Evolutionary conservation across 2,888 invertebrate genomes (phyloP), one percentile per base, ranked within the genome.

Genomic region (Chaitophorus viminalis): DNA sequence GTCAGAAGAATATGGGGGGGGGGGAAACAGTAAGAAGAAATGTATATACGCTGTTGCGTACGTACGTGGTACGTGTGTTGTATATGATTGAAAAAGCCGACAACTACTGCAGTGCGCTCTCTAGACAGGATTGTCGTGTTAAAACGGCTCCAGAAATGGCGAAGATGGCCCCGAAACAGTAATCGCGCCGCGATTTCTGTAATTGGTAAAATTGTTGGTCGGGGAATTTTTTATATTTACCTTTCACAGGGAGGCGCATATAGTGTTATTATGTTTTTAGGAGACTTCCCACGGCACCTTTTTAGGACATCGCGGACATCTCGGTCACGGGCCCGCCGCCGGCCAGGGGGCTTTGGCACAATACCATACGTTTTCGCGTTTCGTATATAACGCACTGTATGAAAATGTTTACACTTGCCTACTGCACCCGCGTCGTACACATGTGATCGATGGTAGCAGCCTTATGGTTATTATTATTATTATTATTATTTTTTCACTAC

Each of bases 41-140:
- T 54, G 14, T 46, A 11, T 46, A 46, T 11, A 46, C 46, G 14
- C 14, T 46, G 46, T 3, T 14, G 14, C 46, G 14, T 46, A 46
- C 46, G 46, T 39, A 77, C 77, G 68, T n/a, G 3, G 46, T 85
- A 77, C 76, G 86, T 72, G 79, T 81, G 74, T 78, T 60, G 72
- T 39, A 21, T 72, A 74, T 81, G 87, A 87, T 87, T 87, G 87
- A 87, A 87, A 87, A 87, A 79, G 87, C 87, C 79, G 87, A 79
- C 79, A 68, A 31, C 54, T n/a, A 29, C 17, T 29, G n/a, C 52
- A 25, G 82, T 52, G 33, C 74, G 36, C 83, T 83, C 74, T 75
- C 84, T 76, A 83, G 76, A 76, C 76, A 31, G 39, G 75, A 83
- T 84, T 65, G 68, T 18, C 74, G 76, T 52, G 46, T 68, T 52